These are phyloP conservation scores for Grammatotria lemairii DNA, from an alignment of 2,113 vertebrate species.

Conservation along the genomic window DNA sequence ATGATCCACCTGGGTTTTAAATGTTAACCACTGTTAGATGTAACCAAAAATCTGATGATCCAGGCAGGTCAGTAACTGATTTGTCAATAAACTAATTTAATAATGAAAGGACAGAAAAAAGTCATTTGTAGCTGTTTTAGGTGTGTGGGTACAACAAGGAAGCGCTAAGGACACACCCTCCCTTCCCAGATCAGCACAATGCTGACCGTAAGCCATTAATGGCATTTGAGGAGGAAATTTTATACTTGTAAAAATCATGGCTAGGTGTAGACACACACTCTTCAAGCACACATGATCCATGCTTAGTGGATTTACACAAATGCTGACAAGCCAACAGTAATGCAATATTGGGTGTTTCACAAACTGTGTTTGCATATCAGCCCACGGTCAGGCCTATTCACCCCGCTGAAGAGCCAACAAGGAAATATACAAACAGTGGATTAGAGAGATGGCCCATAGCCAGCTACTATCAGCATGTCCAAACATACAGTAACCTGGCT, in stretches of 20 bases:
- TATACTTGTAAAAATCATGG: background rate
- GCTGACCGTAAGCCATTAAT: background rate
- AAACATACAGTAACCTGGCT: conserved; percentile 48
- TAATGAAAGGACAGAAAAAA: background rate
- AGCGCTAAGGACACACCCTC: background rate
- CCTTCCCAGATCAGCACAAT: background rate
- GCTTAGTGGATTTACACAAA: conserved; percentile 46
- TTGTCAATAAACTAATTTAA: background rate
- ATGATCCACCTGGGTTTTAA: background rate
- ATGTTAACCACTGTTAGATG: background rate
- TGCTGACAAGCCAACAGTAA: conserved; percentile 1
- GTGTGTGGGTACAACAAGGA: background rate
- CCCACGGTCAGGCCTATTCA: conserved; percentile 23
- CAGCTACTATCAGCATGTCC: conserved; percentile 53
- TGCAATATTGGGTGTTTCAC: conserved; percentile 28
- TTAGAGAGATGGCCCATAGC: conserved; percentile 39
- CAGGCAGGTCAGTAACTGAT: background rate
- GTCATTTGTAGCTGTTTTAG: background rate
- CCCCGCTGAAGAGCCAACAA: conserved; percentile 47
- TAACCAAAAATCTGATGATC: background rate
- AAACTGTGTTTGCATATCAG: conserved; percentile 46
- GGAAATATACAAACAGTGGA: conserved; percentile 57
- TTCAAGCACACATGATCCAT: background rate
- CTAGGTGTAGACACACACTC: background rate
- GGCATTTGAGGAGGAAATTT: background rate